Evolutionary conservation across 2,888 invertebrate genomes (phyloP).

Genomic region (Portevinia maculata): DNA sequence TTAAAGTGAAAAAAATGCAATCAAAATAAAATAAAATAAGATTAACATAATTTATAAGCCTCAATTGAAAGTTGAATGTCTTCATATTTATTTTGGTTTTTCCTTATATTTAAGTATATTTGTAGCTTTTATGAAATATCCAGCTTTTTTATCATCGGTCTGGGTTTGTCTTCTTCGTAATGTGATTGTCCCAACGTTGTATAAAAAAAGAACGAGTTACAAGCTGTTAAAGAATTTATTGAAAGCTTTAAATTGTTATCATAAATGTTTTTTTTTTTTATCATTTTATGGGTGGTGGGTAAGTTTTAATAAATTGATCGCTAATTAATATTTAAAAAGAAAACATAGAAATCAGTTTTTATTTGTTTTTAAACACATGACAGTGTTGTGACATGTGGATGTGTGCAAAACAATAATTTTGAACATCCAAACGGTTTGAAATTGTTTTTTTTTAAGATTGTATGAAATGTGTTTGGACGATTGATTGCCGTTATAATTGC

Average conservation of each 20-base stretch:
- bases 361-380: no score
- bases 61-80: slow-evolving; percentile 47
- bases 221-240: not conserved
- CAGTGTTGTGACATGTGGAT: no score
- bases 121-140: slow-evolving; percentile 21
- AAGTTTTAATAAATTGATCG: slow-evolving; percentile 20
- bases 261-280: slow-evolving; percentile 29
- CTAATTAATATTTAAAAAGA: not conserved
- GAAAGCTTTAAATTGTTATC: not conserved
- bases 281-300: slow-evolving; percentile 38
- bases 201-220: no score
- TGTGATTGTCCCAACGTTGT: slow-evolving; percentile 35
- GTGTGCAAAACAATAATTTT: no score
- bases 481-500: no score
- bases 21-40: slow-evolving; percentile 1
- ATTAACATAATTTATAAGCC: not conserved
- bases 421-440: no score
- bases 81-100: slow-evolving; percentile 9
- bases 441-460: no score
- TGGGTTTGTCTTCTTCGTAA: slow-evolving; percentile 44
- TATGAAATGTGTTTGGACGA: no score
- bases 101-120: slow-evolving; percentile 1
- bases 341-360: no score
- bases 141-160: slow-evolving; percentile 45
- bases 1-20: no score